Base-by-base conservation (phyloP, 2,113 vertebrate genomes). In the Mesitornis unicolor region DNA sequence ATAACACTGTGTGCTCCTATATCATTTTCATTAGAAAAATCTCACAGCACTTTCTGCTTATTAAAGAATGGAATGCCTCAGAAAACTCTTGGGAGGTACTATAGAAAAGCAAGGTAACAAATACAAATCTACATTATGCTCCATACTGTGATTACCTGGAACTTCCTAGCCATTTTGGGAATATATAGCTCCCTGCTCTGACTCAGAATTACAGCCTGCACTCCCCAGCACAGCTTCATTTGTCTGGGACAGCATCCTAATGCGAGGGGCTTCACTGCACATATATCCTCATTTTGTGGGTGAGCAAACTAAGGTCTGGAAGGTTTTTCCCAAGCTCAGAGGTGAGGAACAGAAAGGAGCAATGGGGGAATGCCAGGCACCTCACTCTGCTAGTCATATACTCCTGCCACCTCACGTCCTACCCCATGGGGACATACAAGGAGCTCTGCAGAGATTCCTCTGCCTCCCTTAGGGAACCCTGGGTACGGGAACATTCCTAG, bases 21-120 rank as follows among this genome's bases (percentile, higher is more conserved):
- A 97, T 96, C 82, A 95, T 90, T 97, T 97, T 95, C 95, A 93
- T 96, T 94, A 93, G 93, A 93, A 93, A 86, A 95, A 96, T 97
- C 89, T 96, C 85, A 54, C 84, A 86, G 83, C 67, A 69, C 88
- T 92, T 94, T 97, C 94, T 95, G 84, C 90, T 95, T 96, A 97
- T 90, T 95, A 94, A 94, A 94, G 94, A 84, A 79, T 25, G 84
- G 89, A 95, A 88, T 84, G 94, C 84, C 85, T 92, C 48, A 6
- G 94, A 96, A 95, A 77, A 56, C 91, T 95, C 91, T n/a, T 4
- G 88, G 90, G 96, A 96, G 75, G 69, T 16, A 19, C 48, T 73
- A 25, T 25, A 71, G 84, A 36, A 74, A 94, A 89, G 80, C 53
- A 54, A 78, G 85, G 82, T 73, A 97, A 63, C 91, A 95, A 88